Evolutionary conservation across 2,113 vertebrate genomes (phyloP).

Genomic region (Lampris incognitus): DNA sequence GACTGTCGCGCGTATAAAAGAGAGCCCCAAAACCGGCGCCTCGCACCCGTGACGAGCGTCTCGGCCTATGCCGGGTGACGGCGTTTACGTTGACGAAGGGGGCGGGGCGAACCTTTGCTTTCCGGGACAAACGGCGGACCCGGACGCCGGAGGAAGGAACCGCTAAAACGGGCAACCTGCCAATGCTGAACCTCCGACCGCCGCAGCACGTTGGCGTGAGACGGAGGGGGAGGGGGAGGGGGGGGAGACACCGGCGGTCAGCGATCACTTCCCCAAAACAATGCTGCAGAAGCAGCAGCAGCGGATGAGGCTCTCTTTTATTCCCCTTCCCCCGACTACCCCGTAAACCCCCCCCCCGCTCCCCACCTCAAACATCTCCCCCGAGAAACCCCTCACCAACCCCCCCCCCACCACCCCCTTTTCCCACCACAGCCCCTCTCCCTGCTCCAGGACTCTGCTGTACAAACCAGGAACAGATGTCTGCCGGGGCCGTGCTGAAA

Average conservation of each 20-base stretch:
- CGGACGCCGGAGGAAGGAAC: neutral
- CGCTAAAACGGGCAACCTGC: neutral
- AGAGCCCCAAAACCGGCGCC: constrained; percentile 38
- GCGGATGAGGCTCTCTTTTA: constrained; percentile 39
- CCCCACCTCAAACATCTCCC: constrained; percentile 58
- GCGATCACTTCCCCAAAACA: constrained; percentile 28
- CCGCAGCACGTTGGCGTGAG: no score
- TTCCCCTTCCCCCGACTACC: constrained; percentile 53
- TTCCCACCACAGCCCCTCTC: constrained; percentile 68
- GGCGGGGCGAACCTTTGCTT: constrained; percentile 53
- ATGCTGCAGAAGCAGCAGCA: constrained; percentile 30
- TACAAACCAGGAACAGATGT: constrained; percentile 88
- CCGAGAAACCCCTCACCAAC: constrained; percentile 31
- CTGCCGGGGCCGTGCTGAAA: constrained; percentile 84
- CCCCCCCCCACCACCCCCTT: constrained; percentile 38
- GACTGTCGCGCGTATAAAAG: constrained; percentile 36
- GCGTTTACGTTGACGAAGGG: constrained; percentile 58
- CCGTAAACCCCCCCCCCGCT: constrained; percentile 54
- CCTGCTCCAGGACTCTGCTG: constrained; percentile 80
- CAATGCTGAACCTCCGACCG: no score
- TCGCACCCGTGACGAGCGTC: constrained; percentile 34
- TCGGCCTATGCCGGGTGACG: constrained; percentile 56
- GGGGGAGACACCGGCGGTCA: constrained; percentile 48
- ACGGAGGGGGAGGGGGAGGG: no score
- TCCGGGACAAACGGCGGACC: constrained; percentile 50